A percentile compares a stretch with the other conserved stretches of the same genome.
Conservation (phyloP, 2,113 vertebrate species). For the Centropristis striata region DNA sequence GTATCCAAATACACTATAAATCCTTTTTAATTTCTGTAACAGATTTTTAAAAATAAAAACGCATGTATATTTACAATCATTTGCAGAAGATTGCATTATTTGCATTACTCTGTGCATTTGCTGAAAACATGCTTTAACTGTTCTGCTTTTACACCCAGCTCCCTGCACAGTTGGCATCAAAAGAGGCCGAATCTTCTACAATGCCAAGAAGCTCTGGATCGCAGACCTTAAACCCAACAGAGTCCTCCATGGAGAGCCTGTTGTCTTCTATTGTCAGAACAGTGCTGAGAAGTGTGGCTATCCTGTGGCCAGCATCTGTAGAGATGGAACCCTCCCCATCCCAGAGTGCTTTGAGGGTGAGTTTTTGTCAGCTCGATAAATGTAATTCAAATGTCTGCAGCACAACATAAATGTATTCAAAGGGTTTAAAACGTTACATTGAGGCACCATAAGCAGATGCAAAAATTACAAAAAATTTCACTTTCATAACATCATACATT, state of each 20-base stretch:
- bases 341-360: slow-evolving; percentile 91
- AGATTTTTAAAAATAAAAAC: too few species aligned
- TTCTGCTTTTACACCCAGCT: slow-evolving; percentile 77
- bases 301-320: slow-evolving; percentile 83
- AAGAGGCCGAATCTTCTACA: slow-evolving; percentile 90
- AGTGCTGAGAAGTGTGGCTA: slow-evolving; percentile 89
- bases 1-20: too few species aligned
- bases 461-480: background rate
- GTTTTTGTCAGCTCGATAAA: background rate
- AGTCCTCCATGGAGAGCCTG: slow-evolving; percentile 86
- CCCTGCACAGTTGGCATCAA: slow-evolving; percentile 88
- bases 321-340: slow-evolving; percentile 86
- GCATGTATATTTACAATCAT: too few species aligned
- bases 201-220: slow-evolving; percentile 85
- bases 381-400: background rate
- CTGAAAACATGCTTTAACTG: background rate
- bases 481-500: background rate
- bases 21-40: too few species aligned
- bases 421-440: background rate
- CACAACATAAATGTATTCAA: too few species aligned
- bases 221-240: slow-evolving; percentile 86
- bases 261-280: slow-evolving; percentile 92
- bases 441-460: background rate
- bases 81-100: too few species aligned
- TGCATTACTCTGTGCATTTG: too few species aligned